These are phyloP conservation scores for Tenodera sinensis DNA, from an alignment of 2,888 invertebrate species.

Conservation along the genomic window DNA sequence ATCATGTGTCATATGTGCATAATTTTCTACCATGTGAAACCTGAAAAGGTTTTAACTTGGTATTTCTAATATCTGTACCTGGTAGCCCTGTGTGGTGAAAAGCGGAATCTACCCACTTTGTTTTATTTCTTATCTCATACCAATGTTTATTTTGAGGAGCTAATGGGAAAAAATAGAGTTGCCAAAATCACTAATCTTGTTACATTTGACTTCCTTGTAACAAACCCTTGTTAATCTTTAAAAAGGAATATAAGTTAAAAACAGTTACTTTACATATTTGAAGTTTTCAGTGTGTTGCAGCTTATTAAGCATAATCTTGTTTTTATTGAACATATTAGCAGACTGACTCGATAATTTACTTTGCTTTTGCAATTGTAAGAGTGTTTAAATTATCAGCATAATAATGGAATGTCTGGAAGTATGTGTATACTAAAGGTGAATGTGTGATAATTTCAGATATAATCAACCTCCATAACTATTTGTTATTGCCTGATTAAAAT, in stretches of 20 bases:
- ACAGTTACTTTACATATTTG: not conserved
- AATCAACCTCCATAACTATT: slow-evolving; percentile 9
- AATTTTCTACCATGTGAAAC: not conserved
- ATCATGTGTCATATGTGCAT: not conserved
- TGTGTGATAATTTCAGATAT: slow-evolving; percentile 7
- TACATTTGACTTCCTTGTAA: not conserved
- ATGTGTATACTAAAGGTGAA: slow-evolving; percentile 2
- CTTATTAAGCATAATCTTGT: not conserved
- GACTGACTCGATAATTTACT: not conserved
- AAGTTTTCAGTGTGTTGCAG: not conserved
- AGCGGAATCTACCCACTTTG: not conserved
- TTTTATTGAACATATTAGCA: not conserved
- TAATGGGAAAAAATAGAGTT: not conserved
- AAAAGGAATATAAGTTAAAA: not conserved
- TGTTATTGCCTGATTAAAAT: slow-evolving; percentile 8
- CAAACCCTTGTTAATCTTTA: not conserved
- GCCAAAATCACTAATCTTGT: not conserved
- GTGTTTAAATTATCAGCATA: slow-evolving; percentile 13
- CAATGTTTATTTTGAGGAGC: not conserved
- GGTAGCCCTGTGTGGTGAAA: not conserved
- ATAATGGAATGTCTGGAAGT: slow-evolving; percentile 7
- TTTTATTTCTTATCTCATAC: not conserved
- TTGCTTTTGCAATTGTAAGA: slow-evolving; percentile 10
- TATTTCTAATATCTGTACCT: not conserved
- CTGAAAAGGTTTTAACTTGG: not conserved